Percentiles rank a stretch among this genome's conserved stretches.
Conservation (phyloP, 2,113 vertebrate species). For the Chelonoidis abingdonii region DNA sequence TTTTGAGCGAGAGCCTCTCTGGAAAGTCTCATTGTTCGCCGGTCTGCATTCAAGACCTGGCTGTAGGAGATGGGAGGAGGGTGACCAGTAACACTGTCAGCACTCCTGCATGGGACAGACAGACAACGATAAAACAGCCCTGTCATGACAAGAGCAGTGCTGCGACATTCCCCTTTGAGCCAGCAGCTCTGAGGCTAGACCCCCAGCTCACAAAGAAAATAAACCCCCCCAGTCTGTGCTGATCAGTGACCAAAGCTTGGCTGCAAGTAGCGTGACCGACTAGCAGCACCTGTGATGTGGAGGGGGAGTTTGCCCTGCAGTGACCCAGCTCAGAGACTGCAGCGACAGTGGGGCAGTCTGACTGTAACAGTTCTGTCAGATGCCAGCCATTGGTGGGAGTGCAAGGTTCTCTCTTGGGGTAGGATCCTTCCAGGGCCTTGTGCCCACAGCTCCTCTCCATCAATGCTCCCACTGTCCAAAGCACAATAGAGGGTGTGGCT, state of each 20-base stretch:
- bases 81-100: not conserved
- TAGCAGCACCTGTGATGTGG: constrained; percentile 41
- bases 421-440: too few species aligned
- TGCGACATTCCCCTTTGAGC: accelerated
- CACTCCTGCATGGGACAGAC: not conserved
- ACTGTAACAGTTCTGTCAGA: not conserved
- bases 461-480: constrained; percentile 7
- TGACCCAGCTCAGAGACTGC: not conserved
- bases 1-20: not conserved
- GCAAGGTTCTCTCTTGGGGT: too few species aligned
- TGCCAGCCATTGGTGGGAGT: too few species aligned
- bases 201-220: not conserved
- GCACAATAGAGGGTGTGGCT: constrained; percentile 22
- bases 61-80: not conserved
- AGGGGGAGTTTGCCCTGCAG: constrained; percentile 16
- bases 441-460: constrained; percentile 22
- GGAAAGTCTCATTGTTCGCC: not conserved
- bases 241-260: not conserved
- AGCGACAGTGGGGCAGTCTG: not conserved
- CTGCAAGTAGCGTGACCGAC: constrained; percentile 2
- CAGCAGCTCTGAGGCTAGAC: accelerated
- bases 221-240: not conserved
- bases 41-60: not conserved
- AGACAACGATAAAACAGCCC: constrained; percentile 14
- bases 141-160: not conserved